Evolutionary conservation across 2,797 vertebrate genomes (phyloP).

Genomic region (Linurgus olivaceus): DNA sequence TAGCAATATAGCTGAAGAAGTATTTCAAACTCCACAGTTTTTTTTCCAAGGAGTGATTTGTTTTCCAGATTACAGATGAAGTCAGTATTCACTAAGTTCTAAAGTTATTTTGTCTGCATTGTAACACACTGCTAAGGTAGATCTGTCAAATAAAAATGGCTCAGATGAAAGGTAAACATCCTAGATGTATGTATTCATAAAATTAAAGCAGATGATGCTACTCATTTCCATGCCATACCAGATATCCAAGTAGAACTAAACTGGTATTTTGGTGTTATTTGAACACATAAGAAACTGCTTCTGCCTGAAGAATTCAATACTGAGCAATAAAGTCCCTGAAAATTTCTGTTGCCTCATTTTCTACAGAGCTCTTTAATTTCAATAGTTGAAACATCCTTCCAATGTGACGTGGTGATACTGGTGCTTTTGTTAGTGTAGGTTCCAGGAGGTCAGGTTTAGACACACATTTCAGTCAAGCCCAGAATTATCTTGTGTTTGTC

Average conservation of each 20-base stretch:
- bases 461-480: not conserved
- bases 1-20: conserved; percentile 2
- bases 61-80: conserved; percentile 29
- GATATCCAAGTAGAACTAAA: not conserved
- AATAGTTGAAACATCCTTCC: not conserved
- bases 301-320: not conserved
- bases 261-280: not conserved
- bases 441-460: not conserved
- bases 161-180: not conserved
- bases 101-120: not conserved
- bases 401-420: not conserved
- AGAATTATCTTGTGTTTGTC: not conserved
- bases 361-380: not conserved
- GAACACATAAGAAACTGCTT: not conserved
- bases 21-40: not conserved
- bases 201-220: not conserved
- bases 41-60: not conserved
- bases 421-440: not conserved
- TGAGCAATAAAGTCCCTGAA: not conserved
- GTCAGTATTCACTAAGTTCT: not conserved
- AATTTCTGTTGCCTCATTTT: not conserved
- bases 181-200: not conserved
- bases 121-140: not conserved
- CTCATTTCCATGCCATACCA: not conserved
- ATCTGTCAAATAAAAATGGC: not conserved